phyloP scores from a whole-genome alignment of 1,140 invertebrate genomes.

The Planococcus citri region DNA sequence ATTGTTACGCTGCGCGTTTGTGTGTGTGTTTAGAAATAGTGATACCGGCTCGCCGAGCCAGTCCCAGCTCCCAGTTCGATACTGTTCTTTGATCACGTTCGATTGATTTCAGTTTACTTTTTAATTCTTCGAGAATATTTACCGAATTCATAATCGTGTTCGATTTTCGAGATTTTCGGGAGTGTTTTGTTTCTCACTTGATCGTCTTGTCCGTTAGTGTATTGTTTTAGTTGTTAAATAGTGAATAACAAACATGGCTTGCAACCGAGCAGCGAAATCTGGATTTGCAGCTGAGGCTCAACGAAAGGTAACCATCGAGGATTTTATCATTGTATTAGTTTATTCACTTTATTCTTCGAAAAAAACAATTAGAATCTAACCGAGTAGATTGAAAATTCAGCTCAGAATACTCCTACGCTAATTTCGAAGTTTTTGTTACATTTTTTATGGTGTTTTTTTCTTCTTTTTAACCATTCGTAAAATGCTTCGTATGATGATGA shows the following conservation, averaged over 20 bases:
- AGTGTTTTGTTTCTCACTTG: background rate
- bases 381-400: too few relatives aligned
- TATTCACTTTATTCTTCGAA: too few relatives aligned
- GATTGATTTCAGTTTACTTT: background rate
- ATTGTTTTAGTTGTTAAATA: background rate
- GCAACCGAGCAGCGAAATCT: slow-evolving; percentile 78
- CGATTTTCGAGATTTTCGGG: background rate
- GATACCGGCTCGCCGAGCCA: slow-evolving; percentile 15
- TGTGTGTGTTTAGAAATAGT: slow-evolving; percentile 14
- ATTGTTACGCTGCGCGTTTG: slow-evolving; percentile 7
- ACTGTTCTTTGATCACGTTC: slow-evolving; percentile 16
- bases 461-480: too few relatives aligned
- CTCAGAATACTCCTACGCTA: too few relatives aligned
- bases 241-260: slow-evolving; percentile 48
- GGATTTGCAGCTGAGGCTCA: slow-evolving; percentile 89
- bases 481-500: too few relatives aligned
- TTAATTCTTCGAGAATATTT: background rate
- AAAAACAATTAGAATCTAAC: too few relatives aligned
- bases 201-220: background rate
- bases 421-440: too few relatives aligned
- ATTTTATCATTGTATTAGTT: too few relatives aligned
- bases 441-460: too few relatives aligned
- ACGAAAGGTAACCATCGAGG: slow-evolving; percentile 65
- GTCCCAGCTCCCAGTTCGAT: background rate
- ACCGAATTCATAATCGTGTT: background rate